These are phyloP conservation scores for Nasonia oneida DNA, from an alignment of 2,888 invertebrate genomes.

Conservation along the genomic window DNA sequence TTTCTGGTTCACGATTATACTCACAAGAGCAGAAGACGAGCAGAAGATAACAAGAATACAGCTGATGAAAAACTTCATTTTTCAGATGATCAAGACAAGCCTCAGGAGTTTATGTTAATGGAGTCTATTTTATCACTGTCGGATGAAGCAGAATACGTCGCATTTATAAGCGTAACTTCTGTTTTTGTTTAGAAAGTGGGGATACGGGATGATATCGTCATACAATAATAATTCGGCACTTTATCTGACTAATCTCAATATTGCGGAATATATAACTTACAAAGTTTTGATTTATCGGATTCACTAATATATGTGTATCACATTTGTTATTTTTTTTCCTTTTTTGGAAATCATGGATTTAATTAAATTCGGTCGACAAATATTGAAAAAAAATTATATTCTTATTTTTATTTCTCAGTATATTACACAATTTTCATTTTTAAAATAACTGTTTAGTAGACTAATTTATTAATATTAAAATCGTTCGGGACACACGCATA, in stretches of 20 bases:
- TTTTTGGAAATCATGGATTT: too few relatives aligned
- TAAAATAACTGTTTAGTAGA: too few relatives aligned
- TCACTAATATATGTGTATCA: neutral
- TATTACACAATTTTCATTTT: too few relatives aligned
- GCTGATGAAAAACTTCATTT: neutral
- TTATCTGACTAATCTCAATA: neutral
- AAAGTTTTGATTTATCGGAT: neutral
- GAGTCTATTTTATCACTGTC: neutral
- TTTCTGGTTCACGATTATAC: neutral
- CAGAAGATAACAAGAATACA: neutral
- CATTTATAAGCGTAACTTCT: neutral
- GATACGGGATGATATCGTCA: neutral
- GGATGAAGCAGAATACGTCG: neutral
- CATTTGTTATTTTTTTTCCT: neutral
- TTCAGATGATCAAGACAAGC: neutral
- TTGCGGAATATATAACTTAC: neutral
- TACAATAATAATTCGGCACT: neutral
- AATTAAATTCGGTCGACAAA: too few relatives aligned
- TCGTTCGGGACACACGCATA: too few relatives aligned
- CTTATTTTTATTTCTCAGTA: too few relatives aligned
- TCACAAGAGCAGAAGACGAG: neutral
- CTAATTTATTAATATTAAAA: too few relatives aligned
- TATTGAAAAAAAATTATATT: too few relatives aligned
- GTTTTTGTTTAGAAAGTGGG: neutral
- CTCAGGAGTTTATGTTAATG: neutral